A percentile compares a stretch with the other conserved stretches of the same genome.
Evolutionary conservation across 2,888 invertebrate species (phyloP).

Genomic region (Pyrrhia umbra): DNA sequence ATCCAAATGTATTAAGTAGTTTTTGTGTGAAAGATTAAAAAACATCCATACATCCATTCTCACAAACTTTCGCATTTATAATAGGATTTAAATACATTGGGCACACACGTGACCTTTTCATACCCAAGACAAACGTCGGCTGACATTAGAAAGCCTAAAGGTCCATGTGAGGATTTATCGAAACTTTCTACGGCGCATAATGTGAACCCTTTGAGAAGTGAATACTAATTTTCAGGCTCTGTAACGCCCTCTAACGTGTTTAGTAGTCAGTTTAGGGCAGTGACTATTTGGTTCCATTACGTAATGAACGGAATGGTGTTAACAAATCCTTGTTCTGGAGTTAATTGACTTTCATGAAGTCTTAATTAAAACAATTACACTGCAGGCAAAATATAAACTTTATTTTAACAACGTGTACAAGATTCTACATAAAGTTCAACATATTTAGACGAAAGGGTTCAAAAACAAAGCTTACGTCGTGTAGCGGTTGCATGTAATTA

Average conservation of each 20-base stretch:
- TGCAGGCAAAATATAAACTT: not conserved
- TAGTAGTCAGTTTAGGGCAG: slow-evolving; percentile 48
- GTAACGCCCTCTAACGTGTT: slow-evolving; percentile 58
- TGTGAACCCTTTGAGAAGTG: slow-evolving; percentile 57
- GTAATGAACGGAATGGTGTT: slow-evolving; percentile 38
- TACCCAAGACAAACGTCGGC: slow-evolving; percentile 38
- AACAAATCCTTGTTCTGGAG: slow-evolving; percentile 14
- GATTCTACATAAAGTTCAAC: not conserved
- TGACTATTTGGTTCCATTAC: slow-evolving; percentile 58
- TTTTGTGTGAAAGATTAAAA: too few species aligned
- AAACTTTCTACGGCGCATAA: slow-evolving; percentile 61
- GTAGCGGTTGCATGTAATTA: slow-evolving; percentile 8
- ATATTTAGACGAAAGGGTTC: not conserved
- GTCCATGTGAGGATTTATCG: slow-evolving; percentile 61
- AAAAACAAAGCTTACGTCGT: not conserved
- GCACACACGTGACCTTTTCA: slow-evolving; percentile 58
- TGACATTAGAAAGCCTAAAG: slow-evolving; percentile 47
- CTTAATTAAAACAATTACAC: slow-evolving; percentile 22
- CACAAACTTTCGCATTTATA: too few species aligned
- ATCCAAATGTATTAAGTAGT: too few species aligned
- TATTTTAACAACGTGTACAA: not conserved
- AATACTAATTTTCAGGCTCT: slow-evolving; percentile 58
- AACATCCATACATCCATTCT: too few species aligned
- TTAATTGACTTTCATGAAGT: slow-evolving; percentile 5
- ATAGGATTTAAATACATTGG: slow-evolving; percentile 62